phyloP scores from a whole-genome alignment of 1,140 invertebrate genomes.

The Drosophila pallidifrons region DNA sequence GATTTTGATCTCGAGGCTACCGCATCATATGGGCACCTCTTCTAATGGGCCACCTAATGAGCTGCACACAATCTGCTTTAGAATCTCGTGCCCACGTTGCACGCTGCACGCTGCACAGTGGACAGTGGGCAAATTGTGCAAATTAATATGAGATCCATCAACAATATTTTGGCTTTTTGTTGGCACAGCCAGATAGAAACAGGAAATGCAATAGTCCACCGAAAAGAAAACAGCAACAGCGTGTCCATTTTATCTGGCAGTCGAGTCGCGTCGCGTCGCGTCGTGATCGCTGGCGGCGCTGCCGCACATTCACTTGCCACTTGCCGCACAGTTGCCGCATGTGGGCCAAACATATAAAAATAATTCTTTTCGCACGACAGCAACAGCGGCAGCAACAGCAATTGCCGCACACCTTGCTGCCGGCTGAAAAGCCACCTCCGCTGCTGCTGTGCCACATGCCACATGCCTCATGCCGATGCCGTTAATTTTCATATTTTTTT shows the following conservation, averaged over 20 bases:
- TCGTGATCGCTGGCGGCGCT: slow-evolving; percentile 31
- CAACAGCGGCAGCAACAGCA: slow-evolving; percentile 20
- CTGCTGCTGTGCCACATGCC: background rate
- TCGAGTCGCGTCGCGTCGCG: too few relatives aligned
- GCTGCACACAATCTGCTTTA: slow-evolving; percentile 5
- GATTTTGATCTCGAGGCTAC: slow-evolving; percentile 7
- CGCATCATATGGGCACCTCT: slow-evolving; percentile 53
- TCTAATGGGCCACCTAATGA: slow-evolving; percentile 69
- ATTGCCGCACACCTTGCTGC: slow-evolving; percentile 59
- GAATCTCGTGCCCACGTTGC: background rate
- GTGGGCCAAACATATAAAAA: slow-evolving; percentile 60
- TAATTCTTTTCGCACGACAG: slow-evolving; percentile 62
- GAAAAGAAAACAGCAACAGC: background rate
- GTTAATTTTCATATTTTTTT: slow-evolving; percentile 59
- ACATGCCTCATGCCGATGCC: slow-evolving; percentile 20
- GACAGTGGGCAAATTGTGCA: slow-evolving; percentile 59
- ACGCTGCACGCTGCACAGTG: background rate
- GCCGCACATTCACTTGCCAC: slow-evolving; percentile 21
- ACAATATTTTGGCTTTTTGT: slow-evolving; percentile 34
- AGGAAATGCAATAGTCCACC: slow-evolving; percentile 65
- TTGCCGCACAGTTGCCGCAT: slow-evolving; percentile 33
- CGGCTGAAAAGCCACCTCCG: background rate
- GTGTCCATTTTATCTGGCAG: slow-evolving; percentile 3
- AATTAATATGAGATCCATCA: slow-evolving; percentile 79
- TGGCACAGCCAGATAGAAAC: slow-evolving; percentile 55